Base-by-base conservation (phyloP, 2,797 vertebrate species). In the Botia almorhae region DNA sequence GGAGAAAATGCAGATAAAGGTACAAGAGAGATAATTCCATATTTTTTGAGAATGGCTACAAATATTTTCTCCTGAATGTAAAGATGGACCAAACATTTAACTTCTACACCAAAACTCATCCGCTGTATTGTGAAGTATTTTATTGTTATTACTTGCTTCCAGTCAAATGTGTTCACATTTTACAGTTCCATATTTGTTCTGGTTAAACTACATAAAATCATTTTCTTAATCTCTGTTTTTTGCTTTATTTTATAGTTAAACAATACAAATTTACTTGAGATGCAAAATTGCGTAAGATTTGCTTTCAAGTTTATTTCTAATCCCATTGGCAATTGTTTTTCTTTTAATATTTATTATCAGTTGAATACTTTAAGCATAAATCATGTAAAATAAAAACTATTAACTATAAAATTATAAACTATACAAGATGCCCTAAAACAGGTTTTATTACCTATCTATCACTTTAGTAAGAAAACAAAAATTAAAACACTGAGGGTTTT, bases 11-110 rank as follows among this genome's bases (percentile, higher is more conserved):
- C 1, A 26, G 7, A 61, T 29, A 33, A 33, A 33, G 33, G 33
- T 33, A 33, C 33, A 33, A 48, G 48, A 13, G 17, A 10, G 17
- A 21, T 36, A 13, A 13, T 29, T 58, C 1, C 21, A 14, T 50
- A 61, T 78, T 78, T 65, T 70, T 61, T 17, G 43, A 67, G 33
- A 46, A 55, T 61, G 13, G 13, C 67, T 61, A 78, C 53, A 78
- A 61, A 70, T 67, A 69, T 16, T 33, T 77, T 77, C 5, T 58
- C 39, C 58, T 69, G 16, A 77, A 58, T 26, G 64, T 4, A 55
- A 39, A 51, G 3, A 39, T 53, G 51, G 63, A 76, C 51, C 63
- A 68, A 76, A 68, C 74, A 56, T 68, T 67, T 56, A 17, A 43
- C 16, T 55, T 17, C 26, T 14, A 39, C n/a, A 73, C 55, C 55